Evolutionary conservation across 2,888 invertebrate genomes (phyloP).

Genomic region (Ferrisia virgata): DNA sequence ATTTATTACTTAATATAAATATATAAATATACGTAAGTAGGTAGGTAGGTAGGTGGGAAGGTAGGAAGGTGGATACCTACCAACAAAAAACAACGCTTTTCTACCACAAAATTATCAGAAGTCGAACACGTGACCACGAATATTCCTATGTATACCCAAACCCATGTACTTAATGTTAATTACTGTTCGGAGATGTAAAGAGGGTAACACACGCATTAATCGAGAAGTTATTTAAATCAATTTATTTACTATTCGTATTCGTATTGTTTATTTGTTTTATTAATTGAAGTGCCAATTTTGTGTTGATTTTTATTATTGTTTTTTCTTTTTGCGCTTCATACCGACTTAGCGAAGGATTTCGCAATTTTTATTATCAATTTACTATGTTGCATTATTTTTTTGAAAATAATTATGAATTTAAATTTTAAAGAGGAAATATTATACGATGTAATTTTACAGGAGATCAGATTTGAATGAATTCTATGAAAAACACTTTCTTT

Average conservation of each 20-base stretch:
- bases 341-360: background rate
- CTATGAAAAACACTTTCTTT: too few species aligned
- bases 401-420: background rate
- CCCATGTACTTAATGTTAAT: background rate
- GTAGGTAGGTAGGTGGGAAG: too few species aligned
- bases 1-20: background rate
- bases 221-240: background rate
- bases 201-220: background rate
- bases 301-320: background rate
- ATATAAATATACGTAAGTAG: background rate
- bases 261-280: background rate
- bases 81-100: background rate
- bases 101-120: background rate
- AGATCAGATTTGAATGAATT: too few species aligned
- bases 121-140: background rate
- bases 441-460: too few species aligned
- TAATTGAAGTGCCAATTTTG: slow-evolving; percentile 1
- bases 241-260: background rate
- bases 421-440: too few species aligned
- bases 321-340: background rate
- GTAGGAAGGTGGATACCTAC: too few species aligned
- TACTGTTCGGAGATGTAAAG: background rate
- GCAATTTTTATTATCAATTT: background rate
- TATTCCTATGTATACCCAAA: background rate
- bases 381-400: background rate